phyloP scores from a whole-genome alignment of 2,113 vertebrate genomes.

The Solea solea region DNA sequence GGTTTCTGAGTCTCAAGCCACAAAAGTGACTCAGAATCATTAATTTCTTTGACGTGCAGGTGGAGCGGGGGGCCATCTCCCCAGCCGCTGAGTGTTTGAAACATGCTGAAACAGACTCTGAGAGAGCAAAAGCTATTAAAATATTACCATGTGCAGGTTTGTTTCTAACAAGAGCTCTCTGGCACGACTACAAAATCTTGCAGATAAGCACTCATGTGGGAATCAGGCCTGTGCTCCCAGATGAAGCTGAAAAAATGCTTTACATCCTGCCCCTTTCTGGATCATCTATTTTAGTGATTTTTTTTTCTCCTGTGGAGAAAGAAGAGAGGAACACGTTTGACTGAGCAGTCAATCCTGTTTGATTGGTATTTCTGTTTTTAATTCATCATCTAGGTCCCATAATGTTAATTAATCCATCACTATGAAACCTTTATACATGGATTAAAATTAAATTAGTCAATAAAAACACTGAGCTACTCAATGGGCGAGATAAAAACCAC shows the following conservation, averaged over 20 bases:
- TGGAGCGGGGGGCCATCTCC: constrained; percentile 59
- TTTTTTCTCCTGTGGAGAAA: constrained; percentile 10
- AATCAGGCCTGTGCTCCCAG: constrained; percentile 59
- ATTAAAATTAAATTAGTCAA: too few species aligned
- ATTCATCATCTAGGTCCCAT: too few species aligned
- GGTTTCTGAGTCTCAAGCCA: constrained; percentile 46
- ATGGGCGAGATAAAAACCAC: too few species aligned
- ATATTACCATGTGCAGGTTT: constrained; percentile 65
- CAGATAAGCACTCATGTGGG: constrained; percentile 64
- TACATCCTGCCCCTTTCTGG: constrained; percentile 74
- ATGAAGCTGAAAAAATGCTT: constrained; percentile 57
- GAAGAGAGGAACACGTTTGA: constrained; percentile 23
- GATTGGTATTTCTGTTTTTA: constrained; percentile 16
- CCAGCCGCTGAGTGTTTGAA: constrained; percentile 54
- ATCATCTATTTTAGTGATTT: constrained; percentile 59
- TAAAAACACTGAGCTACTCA: too few species aligned
- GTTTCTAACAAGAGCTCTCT: constrained; percentile 59
- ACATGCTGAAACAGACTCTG: constrained; percentile 48
- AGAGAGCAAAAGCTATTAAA: constrained; percentile 59
- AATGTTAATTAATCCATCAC: too few species aligned
- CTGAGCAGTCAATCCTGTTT: constrained; percentile 27
- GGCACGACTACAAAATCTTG: constrained; percentile 57
- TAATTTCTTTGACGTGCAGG: constrained; percentile 76
- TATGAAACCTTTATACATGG: too few species aligned
- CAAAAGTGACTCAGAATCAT: constrained; percentile 66